Percentiles rank a stretch among this genome's conserved stretches.
These are phyloP conservation scores for Lepus timidus DNA, from an alignment of 2,113 vertebrate genomes.

Conservation along the genomic window DNA sequence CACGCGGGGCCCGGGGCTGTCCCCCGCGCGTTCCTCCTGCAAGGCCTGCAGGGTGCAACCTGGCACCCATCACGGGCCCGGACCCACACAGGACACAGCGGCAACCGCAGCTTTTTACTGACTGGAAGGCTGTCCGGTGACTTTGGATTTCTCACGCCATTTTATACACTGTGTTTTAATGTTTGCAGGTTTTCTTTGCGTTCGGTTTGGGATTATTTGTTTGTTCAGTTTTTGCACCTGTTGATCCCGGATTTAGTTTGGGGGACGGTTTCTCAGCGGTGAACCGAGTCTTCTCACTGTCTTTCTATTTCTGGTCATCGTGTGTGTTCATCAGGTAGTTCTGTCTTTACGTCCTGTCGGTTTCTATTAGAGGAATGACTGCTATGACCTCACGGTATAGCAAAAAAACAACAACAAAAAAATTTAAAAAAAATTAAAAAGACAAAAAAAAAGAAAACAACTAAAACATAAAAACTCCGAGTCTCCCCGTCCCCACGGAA, in stretches of 20 bases:
- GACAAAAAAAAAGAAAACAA: slow-evolving; percentile 65
- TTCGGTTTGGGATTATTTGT: slow-evolving; percentile 75
- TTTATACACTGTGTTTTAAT: slow-evolving; percentile 99
- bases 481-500: slow-evolving; percentile 82
- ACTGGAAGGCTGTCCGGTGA: slow-evolving; percentile 93
- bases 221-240: slow-evolving; percentile 92
- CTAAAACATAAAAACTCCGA: slow-evolving; percentile 67
- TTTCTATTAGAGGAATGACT: slow-evolving; percentile 92
- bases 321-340: slow-evolving; percentile 90
- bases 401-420: slow-evolving; percentile 76
- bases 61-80: slow-evolving; percentile 83
- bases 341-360: slow-evolving; percentile 91
- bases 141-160: slow-evolving; percentile 97
- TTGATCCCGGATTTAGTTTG: slow-evolving; percentile 93
- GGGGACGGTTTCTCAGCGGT: slow-evolving; percentile 90
- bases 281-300: slow-evolving; percentile 91
- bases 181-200: slow-evolving; percentile 92
- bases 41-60: slow-evolving; percentile 89
- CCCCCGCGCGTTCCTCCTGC: slow-evolving; percentile 83
- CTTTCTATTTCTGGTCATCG: slow-evolving; percentile 90
- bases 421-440: slow-evolving; percentile 25
- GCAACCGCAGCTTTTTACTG: slow-evolving; percentile 93
- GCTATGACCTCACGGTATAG: slow-evolving; percentile 89
- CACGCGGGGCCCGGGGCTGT: slow-evolving; percentile 82
- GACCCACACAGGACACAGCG: slow-evolving; percentile 88